Evolutionary conservation across 2,113 vertebrate genomes (phyloP).

Genomic region (Psophia crepitans): DNA sequence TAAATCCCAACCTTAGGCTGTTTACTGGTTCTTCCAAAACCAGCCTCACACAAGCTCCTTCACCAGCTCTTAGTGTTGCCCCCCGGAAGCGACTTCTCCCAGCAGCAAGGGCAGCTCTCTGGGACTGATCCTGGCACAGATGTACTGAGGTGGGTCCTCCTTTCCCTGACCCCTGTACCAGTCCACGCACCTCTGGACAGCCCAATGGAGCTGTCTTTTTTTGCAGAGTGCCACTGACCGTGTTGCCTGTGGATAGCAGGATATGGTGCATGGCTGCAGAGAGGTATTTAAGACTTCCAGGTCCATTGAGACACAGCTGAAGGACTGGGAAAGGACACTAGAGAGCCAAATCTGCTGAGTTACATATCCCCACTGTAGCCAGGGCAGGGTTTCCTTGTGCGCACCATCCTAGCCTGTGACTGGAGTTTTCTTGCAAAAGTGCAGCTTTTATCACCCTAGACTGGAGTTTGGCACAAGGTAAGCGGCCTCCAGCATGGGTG

Average conservation of each 20-base stretch:
- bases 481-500: neutral
- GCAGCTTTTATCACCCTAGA: neutral
- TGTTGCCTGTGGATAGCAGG: fast-evolving
- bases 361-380: neutral
- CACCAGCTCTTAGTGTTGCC: neutral
- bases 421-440: neutral
- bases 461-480: neutral
- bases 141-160: neutral
- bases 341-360: neutral
- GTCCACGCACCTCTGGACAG: neutral
- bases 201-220: neutral
- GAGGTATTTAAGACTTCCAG: neutral
- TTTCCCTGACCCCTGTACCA: neutral
- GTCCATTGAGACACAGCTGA: neutral
- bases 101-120: neutral
- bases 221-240: neutral
- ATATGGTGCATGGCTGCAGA: neutral
- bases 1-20: neutral
- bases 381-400: neutral
- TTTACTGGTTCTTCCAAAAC: neutral
- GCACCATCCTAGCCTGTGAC: neutral
- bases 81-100: neutral
- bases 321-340: neutral
- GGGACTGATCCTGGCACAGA: neutral
- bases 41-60: neutral